phyloP scores from a whole-genome alignment of 2,797 vertebrate genomes.

The Coregonus sp. region DNA sequence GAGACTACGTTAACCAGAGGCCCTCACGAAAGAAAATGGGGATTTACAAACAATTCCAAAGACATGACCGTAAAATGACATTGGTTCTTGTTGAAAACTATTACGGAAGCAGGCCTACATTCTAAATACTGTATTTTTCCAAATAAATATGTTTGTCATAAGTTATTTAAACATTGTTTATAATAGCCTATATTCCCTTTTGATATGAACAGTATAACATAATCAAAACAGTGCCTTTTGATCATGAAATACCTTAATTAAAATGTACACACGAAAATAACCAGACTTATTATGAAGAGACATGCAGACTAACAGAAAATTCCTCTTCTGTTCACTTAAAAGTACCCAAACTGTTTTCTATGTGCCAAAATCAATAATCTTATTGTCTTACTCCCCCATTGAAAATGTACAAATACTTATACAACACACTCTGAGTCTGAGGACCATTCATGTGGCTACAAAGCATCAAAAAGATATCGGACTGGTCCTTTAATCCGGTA shows the following conservation, averaged over 20 bases:
- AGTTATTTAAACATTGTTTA: conserved; percentile 48
- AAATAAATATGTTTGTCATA: conserved; percentile 49
- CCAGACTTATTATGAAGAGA: conserved; percentile 55
- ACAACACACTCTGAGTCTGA: conserved; percentile 24
- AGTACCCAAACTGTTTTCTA: conserved; percentile 29
- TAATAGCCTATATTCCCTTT: conserved; percentile 53
- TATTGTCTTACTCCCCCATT: neutral
- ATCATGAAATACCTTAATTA: conserved; percentile 57
- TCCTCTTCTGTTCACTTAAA: conserved; percentile 49
- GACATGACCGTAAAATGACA: conserved; percentile 63
- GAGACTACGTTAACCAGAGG: conserved; percentile 45
- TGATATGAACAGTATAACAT: conserved; percentile 64
- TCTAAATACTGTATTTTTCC: conserved; percentile 61
- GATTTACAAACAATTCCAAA: conserved; percentile 68
- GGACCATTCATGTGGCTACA: conserved; percentile 35
- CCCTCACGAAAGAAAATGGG: conserved; percentile 60
- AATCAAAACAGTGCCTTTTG: conserved; percentile 53
- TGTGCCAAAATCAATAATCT: conserved; percentile 20
- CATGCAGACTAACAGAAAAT: conserved; percentile 64
- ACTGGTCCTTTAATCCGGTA: conserved; percentile 14
- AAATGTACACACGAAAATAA: conserved; percentile 66
- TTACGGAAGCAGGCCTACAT: conserved; percentile 49
- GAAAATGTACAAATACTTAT: conserved; percentile 23
- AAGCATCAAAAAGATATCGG: conserved; percentile 8
- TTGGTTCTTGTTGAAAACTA: conserved; percentile 58